Conservation (phyloP, 2,888 invertebrate genomes). For the Luperina testacea region DNA sequence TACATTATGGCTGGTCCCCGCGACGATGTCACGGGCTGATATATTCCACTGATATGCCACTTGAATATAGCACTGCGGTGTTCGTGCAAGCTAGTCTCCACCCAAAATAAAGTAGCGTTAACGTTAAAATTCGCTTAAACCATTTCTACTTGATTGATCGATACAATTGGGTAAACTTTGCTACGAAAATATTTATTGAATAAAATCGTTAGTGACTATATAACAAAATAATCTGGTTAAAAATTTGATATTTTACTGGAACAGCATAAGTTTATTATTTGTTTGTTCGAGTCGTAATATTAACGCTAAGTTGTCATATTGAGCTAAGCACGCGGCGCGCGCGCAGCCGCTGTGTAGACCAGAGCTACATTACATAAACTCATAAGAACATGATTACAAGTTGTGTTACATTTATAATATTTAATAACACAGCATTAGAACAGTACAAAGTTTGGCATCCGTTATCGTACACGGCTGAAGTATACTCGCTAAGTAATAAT, state of each 20-base stretch:
- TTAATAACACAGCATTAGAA: constrained; percentile 73
- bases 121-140: constrained; percentile 57
- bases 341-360: constrained; percentile 20
- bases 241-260: constrained; percentile 73
- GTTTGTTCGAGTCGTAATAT: constrained; percentile 45
- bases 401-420: constrained; percentile 71
- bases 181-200: constrained; percentile 83
- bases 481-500: constrained; percentile 65
- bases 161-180: constrained; percentile 78
- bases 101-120: constrained; percentile 46
- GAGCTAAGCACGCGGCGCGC: not conserved
- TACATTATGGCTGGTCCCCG: constrained; percentile 63
- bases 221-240: constrained; percentile 85
- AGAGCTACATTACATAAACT: constrained; percentile 50
- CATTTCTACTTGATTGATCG: constrained; percentile 53
- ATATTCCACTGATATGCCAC: constrained; percentile 78
- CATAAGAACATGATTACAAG: constrained; percentile 65
- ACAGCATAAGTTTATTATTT: constrained; percentile 67
- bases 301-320: constrained; percentile 25
- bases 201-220: constrained; percentile 69
- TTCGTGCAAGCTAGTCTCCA: constrained; percentile 53
- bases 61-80: constrained; percentile 67
- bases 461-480: constrained; percentile 64
- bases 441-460: constrained; percentile 83
- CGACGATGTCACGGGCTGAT: constrained; percentile 61